Percentiles rank a stretch among this genome's conserved stretches.
Conservation (phyloP, 1,140 invertebrate species). For the Drosophila carrolli region DNA sequence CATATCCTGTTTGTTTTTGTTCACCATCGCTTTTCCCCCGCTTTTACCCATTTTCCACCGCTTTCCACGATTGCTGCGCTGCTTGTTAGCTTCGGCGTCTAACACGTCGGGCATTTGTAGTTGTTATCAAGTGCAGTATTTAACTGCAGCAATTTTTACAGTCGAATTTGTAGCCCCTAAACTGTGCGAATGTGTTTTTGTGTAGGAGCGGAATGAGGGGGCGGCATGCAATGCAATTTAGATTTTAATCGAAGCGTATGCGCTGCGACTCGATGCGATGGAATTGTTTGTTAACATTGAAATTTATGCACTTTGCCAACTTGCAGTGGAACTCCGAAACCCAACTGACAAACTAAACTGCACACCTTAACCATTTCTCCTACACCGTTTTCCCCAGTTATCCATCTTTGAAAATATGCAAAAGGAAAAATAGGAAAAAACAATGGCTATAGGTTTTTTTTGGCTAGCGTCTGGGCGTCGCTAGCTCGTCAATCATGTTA, state of each 20-base stretch:
- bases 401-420: constrained; percentile 16
- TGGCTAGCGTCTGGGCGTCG: constrained; percentile 40
- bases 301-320: constrained; percentile 63
- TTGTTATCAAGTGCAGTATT: constrained; percentile 76
- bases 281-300: constrained; percentile 60
- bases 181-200: constrained; percentile 3
- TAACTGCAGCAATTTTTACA: constrained; percentile 77
- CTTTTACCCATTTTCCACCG: constrained; percentile 11
- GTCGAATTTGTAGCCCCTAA: constrained; percentile 65
- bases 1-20: constrained; percentile 77
- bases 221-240: constrained; percentile 62
- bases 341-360: constrained; percentile 30
- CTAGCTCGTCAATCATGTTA: constrained; percentile 74
- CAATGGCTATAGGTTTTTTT: not conserved
- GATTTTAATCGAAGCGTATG: constrained; percentile 71
- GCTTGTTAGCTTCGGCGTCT: constrained; percentile 67
- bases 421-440: not conserved
- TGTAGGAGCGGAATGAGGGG: constrained; percentile 3
- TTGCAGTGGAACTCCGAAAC: constrained; percentile 3
- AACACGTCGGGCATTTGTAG: constrained; percentile 70
- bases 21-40: constrained; percentile 28
- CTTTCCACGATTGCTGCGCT: constrained; percentile 45
- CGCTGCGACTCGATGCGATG: constrained; percentile 30
- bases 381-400: not conserved
- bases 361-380: constrained; percentile 21